Conservation (phyloP, 2,888 invertebrate species). For the Syritta pipiens region DNA sequence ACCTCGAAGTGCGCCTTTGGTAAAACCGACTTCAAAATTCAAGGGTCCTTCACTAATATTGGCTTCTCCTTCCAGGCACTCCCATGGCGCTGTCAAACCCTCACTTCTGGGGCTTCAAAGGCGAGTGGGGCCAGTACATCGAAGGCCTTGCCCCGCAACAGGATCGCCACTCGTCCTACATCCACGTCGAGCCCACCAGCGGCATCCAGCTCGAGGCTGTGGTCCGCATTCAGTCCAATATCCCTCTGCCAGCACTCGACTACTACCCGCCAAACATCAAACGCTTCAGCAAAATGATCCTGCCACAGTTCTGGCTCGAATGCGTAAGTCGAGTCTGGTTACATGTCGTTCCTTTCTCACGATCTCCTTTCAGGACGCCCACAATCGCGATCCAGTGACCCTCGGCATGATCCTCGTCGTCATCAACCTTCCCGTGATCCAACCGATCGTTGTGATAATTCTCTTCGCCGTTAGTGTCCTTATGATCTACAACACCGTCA, state of each 20-base stretch:
- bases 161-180: conserved; percentile 83
- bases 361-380: neutral
- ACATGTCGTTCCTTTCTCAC: neutral
- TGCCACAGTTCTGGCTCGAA: conserved; percentile 86
- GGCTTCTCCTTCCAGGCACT: conserved; percentile 80
- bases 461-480: conserved; percentile 36
- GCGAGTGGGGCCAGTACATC: conserved; percentile 79
- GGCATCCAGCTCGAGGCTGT: conserved; percentile 81
- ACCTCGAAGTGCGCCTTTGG: conserved; percentile 84
- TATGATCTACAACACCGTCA: conserved; percentile 36
- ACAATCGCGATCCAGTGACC: conserved; percentile 29
- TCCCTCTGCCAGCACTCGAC: conserved; percentile 71
- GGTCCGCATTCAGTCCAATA: conserved; percentile 48
- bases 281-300: conserved; percentile 81
- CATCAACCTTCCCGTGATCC: conserved; percentile 49
- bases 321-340: conserved; percentile 80
- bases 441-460: conserved; percentile 35
- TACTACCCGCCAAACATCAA: conserved; percentile 57
- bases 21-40: conserved; percentile 73
- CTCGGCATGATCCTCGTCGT: conserved; percentile 30
- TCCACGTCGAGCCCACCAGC: conserved; percentile 85
- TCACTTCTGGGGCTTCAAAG: conserved; percentile 82
- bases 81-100: conserved; percentile 86
- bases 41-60: neutral
- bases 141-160: conserved; percentile 83